phyloP scores from a whole-genome alignment of 2,113 vertebrate genomes.

The Lipotes vexillifer region DNA sequence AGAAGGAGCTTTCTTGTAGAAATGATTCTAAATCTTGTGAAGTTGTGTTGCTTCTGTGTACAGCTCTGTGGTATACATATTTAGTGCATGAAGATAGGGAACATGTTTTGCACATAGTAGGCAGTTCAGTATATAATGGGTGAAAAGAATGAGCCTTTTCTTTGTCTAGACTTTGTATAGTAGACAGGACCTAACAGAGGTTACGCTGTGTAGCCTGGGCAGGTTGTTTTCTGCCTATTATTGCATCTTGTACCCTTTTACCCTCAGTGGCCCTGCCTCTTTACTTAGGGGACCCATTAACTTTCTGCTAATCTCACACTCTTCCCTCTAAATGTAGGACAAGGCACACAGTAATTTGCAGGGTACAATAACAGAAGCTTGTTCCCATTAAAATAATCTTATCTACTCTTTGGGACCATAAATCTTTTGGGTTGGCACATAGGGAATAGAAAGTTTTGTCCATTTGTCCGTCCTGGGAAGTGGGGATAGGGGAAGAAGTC shows the following conservation, averaged over 20 bases:
- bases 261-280: not conserved
- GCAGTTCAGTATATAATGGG: not conserved
- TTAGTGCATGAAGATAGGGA: not conserved
- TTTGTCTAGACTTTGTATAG: not conserved
- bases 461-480: not conserved
- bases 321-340: not conserved
- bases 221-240: not conserved
- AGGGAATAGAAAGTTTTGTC: not conserved
- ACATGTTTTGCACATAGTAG: not conserved
- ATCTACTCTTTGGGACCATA: not conserved
- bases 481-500: not conserved
- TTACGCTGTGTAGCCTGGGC: not conserved
- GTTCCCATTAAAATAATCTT: not conserved
- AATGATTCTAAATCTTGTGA: slow-evolving; percentile 8
- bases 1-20: not conserved
- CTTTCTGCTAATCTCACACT: not conserved
- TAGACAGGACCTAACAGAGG: not conserved
- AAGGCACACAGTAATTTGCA: not conserved
- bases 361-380: not conserved
- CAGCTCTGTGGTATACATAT: not conserved
- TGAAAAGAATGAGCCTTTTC: not conserved
- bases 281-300: not conserved
- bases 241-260: not conserved
- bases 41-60: not conserved
- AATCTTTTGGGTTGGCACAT: not conserved